Conservation (phyloP, 2,888 invertebrate genomes). For the Neoitamus cyanurus region DNA sequence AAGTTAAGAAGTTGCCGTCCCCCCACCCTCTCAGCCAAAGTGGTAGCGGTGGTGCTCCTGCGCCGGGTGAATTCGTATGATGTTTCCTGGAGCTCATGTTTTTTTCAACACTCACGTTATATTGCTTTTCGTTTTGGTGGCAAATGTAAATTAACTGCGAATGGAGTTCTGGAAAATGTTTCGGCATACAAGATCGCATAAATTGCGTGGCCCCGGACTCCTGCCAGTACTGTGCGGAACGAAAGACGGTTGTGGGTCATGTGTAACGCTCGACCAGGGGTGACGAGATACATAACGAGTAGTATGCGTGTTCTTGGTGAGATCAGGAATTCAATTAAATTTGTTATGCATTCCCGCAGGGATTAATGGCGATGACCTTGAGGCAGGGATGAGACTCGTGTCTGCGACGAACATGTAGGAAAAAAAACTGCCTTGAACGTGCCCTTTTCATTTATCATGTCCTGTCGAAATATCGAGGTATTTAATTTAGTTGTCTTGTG, state of each 20-base stretch:
- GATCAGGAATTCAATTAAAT: not conserved
- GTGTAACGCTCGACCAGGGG: not conserved
- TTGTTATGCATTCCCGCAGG: not conserved
- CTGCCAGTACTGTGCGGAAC: not conserved
- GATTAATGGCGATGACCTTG: not conserved
- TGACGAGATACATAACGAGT: not conserved
- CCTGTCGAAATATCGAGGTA: no score
- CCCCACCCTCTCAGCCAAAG: not conserved
- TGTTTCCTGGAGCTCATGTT: not conserved
- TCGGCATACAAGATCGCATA: not conserved
- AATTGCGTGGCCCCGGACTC: not conserved
- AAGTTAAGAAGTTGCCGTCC: not conserved
- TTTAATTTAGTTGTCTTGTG: no score
- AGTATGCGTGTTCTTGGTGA: not conserved
- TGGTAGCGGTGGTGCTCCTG: not conserved
- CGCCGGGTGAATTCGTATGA: not conserved
- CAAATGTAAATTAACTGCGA: conserved; percentile 35
- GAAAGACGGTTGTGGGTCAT: not conserved
- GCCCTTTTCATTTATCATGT: no score
- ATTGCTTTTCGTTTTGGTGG: conserved; percentile 19
- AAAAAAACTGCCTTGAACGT: not conserved
- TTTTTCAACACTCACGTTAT: conserved; percentile 16
- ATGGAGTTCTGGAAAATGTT: not conserved
- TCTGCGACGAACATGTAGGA: not conserved
- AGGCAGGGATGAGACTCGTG: not conserved